Percentiles rank a stretch among this genome's conserved stretches.
phyloP scores from a whole-genome alignment of 2,113 vertebrate genomes.

The Seriola aureovittata region DNA sequence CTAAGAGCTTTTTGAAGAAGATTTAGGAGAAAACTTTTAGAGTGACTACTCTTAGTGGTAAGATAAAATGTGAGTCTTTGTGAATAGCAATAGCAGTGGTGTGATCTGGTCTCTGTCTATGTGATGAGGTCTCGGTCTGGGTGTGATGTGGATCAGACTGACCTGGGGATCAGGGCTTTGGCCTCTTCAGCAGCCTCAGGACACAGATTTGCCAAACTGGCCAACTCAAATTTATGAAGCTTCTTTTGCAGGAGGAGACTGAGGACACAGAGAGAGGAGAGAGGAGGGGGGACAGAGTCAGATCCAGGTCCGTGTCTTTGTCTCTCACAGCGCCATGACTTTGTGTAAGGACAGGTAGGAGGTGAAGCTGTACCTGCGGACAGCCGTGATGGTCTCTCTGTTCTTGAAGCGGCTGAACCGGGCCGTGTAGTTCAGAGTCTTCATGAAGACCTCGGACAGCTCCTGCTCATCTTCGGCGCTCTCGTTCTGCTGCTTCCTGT shows the following conservation, averaged over 20 bases:
- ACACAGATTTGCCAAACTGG: slow-evolving; percentile 97
- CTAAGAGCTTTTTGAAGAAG: too few species aligned
- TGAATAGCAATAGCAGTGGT: too few species aligned
- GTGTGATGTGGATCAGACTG: slow-evolving; percentile 35
- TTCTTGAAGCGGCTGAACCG: slow-evolving; percentile 99
- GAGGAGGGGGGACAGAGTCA: not conserved
- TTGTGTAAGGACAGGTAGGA: not conserved
- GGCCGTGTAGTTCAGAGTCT: slow-evolving; percentile 95
- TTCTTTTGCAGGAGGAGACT: slow-evolving; percentile 98
- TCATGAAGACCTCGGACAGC: slow-evolving; percentile 98
- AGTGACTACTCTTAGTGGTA: too few species aligned
- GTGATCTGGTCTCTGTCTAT: too few species aligned
- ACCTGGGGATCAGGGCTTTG: slow-evolving; percentile 98
- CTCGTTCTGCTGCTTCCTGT: slow-evolving; percentile 98
- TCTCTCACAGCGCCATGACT: too few species aligned
- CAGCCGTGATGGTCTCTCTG: slow-evolving; percentile 96
- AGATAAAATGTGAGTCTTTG: too few species aligned
- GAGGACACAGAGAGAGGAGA: slow-evolving; percentile 15
- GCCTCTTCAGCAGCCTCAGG: slow-evolving; percentile 97
- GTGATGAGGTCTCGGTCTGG: not conserved
- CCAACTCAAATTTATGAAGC: slow-evolving; percentile 97
- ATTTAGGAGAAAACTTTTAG: too few species aligned
- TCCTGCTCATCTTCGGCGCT: slow-evolving; percentile 98
- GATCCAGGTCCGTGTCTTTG: not conserved
- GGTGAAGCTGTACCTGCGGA: slow-evolving; percentile 86